Conservation (phyloP, 2,888 invertebrate species). For the Himalopsyche anomala region DNA sequence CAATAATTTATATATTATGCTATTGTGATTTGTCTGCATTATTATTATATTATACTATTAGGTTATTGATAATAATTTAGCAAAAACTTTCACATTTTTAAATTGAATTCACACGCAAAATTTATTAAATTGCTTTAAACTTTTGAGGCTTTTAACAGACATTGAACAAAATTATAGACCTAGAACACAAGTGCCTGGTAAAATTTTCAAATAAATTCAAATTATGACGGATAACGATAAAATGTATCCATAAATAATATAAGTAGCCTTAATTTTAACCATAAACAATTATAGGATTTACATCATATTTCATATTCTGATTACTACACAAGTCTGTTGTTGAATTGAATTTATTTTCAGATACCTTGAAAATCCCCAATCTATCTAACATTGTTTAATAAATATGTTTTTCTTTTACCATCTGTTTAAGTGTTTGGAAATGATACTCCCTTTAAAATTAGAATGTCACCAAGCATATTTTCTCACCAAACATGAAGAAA, state of each 20-base stretch:
- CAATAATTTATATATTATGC: not conserved
- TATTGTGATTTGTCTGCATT: not conserved
- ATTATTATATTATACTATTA: not conserved
- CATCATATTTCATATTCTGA: no score
- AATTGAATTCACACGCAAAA: not conserved
- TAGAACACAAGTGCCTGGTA: not conserved
- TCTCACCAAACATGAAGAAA: no score
- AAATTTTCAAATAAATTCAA: not conserved
- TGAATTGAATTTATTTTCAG: no score
- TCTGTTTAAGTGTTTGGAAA: no score
- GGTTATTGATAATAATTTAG: conserved; percentile 1
- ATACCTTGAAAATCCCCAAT: no score
- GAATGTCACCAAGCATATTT: no score
- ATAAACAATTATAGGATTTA: not conserved
- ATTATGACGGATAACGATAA: not conserved
- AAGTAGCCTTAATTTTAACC: not conserved
- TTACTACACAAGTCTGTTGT: no score
- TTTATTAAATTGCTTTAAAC: no score
- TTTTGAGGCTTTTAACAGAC: not conserved
- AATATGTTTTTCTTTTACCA: no score
- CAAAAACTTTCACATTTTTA: conserved; percentile 2
- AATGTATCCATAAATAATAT: not conserved
- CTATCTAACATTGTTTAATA: no score
- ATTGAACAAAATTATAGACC: not conserved
- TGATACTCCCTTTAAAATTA: no score